Conservation (phyloP, 2,888 invertebrate genomes). For the Augiades crinisus region DNA sequence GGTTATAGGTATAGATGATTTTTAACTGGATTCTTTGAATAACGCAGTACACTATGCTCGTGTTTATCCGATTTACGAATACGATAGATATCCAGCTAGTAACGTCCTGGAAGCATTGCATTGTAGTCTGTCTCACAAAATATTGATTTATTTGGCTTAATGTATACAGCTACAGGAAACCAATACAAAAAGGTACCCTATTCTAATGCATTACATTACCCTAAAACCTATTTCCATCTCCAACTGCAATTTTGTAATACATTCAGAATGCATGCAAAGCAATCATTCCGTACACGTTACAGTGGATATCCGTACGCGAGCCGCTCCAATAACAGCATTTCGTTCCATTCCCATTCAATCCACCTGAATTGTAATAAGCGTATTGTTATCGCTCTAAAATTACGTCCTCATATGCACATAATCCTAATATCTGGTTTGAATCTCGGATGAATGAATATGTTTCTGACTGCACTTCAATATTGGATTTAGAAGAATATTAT, state of each 20-base stretch:
- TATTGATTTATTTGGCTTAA: too few species aligned
- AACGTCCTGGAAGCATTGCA: too few species aligned
- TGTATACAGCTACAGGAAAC: too few species aligned
- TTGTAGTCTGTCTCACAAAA: too few species aligned
- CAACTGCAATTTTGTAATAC: conserved; percentile 1
- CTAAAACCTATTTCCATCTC: neutral
- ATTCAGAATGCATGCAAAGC: conserved; percentile 15
- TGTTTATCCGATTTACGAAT: too few species aligned
- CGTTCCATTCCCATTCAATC: conserved; percentile 14
- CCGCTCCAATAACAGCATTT: conserved; percentile 15
- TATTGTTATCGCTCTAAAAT: conserved; percentile 15
- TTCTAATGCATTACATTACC: too few species aligned
- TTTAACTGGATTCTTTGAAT: too few species aligned
- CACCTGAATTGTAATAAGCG: conserved; percentile 18
- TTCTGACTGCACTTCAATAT: neutral
- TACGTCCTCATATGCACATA: neutral
- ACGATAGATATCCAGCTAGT: too few species aligned
- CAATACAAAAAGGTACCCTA: too few species aligned
- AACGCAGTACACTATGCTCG: too few species aligned
- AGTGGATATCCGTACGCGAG: conserved; percentile 3
- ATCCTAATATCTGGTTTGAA: neutral
- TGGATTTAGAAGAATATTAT: neutral
- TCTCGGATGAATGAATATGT: neutral
- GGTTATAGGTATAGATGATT: too few species aligned
- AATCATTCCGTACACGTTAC: conserved; percentile 18